Evolutionary conservation across 2,888 invertebrate species (phyloP).

Genomic region (Dioctria rufipes): DNA sequence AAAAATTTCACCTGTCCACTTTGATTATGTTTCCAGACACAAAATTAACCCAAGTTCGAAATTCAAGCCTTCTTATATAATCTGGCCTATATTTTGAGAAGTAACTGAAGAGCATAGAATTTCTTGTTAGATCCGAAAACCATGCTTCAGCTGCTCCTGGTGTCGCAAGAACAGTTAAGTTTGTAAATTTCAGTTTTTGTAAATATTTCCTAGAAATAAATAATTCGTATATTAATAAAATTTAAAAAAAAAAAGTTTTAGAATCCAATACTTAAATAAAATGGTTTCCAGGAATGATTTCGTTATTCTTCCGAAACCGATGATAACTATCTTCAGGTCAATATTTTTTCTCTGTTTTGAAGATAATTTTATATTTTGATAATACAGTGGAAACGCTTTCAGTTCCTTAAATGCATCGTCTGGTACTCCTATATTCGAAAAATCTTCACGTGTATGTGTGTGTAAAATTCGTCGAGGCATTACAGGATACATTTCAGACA

Average conservation of each 20-base stretch:
- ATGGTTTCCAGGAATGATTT: constrained; percentile 76
- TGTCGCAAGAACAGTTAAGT: constrained; percentile 79
- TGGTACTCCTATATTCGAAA: neutral
- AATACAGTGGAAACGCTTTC: constrained; percentile 70
- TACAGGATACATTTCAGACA: constrained; percentile 55
- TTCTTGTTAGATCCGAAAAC: neutral
- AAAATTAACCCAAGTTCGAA: constrained; percentile 78
- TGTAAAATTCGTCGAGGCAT: constrained; percentile 16
- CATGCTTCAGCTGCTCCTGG: constrained; percentile 73
- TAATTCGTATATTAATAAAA: constrained; percentile 64
- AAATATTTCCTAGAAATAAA: constrained; percentile 56
- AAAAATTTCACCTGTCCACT: constrained; percentile 74
- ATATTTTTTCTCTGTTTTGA: constrained; percentile 72
- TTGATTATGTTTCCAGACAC: constrained; percentile 75
- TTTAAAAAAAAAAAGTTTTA: neutral
- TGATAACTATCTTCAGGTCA: constrained; percentile 75
- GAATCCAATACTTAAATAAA: constrained; percentile 71
- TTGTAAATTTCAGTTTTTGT: constrained; percentile 76
- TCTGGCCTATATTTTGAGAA: constrained; percentile 70
- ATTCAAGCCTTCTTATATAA: constrained; percentile 75
- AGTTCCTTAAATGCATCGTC: neutral
- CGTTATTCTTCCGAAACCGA: constrained; percentile 77
- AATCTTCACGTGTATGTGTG: neutral
- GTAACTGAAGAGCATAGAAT: neutral
- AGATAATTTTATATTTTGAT: constrained; percentile 72